Conservation (phyloP, 2,888 invertebrate species). For the Lacanobia wlatinum region DNA sequence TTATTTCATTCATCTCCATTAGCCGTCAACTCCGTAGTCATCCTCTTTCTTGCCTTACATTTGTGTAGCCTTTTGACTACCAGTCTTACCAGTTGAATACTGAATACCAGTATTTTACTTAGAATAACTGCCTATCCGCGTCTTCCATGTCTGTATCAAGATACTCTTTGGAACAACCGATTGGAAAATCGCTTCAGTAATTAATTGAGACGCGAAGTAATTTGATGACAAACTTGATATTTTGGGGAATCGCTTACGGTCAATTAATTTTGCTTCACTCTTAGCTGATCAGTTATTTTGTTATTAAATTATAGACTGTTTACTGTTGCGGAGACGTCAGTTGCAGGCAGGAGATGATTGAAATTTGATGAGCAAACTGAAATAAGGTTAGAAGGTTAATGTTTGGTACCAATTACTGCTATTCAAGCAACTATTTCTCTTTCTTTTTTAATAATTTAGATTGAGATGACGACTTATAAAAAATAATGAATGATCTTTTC, state of each 20-base stretch:
- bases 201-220: constrained; percentile 71
- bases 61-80: no score
- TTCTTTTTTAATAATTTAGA: no score
- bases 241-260: constrained; percentile 73
- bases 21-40: no score
- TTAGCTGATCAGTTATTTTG: constrained; percentile 59
- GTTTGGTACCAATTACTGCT: no score
- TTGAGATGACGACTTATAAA: no score
- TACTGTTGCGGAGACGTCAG: constrained; percentile 37
- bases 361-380: not conserved
- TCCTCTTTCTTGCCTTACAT: no score
- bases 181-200: constrained; percentile 75
- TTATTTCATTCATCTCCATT: no score
- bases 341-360: constrained; percentile 3
- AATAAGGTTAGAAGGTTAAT: no score
- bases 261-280: constrained; percentile 74
- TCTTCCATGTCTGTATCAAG: constrained; percentile 19
- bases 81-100: no score
- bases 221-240: constrained; percentile 75
- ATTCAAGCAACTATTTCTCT: no score
- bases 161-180: constrained; percentile 65
- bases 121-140: not conserved
- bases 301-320: constrained; percentile 52
- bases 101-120: no score
- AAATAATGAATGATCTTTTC: no score